Percentiles rank a stretch among this genome's conserved stretches.
These are phyloP conservation scores for Numenius arquata DNA, from an alignment of 2,113 vertebrate species.

Conservation along the genomic window DNA sequence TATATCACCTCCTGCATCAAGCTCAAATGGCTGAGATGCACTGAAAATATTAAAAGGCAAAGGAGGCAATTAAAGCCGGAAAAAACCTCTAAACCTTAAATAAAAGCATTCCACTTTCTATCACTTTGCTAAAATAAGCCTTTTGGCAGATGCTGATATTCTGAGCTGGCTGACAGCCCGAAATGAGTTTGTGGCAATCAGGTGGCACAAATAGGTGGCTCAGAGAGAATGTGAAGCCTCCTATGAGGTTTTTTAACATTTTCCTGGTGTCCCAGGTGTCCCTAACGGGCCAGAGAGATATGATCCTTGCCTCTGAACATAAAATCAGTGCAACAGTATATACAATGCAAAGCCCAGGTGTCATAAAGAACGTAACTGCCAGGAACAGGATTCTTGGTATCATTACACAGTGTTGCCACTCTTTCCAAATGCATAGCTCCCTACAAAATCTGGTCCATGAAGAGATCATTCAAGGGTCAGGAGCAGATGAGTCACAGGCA, in stretches of 20 bases:
- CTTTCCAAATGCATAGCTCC: neutral
- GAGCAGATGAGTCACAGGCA: neutral
- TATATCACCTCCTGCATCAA: neutral
- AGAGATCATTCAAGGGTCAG: neutral
- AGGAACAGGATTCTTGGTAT: neutral
- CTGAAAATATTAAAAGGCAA: neutral
- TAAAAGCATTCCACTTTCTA: neutral
- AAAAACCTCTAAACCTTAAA: neutral
- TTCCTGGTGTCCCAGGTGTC: neutral
- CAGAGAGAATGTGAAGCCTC: neutral
- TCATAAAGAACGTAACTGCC: neutral
- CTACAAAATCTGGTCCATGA: neutral
- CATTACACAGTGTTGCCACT: accelerated
- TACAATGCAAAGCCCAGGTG: neutral
- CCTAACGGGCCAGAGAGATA: neutral
- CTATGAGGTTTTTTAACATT: neutral
- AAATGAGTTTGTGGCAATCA: conserved; percentile 1
- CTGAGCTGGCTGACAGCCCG: conserved; percentile 4
- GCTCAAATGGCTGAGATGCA: neutral
- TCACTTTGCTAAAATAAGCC: conserved; percentile 13
- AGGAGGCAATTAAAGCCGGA: neutral
- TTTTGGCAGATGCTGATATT: conserved; percentile 21
- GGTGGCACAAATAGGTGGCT: neutral
- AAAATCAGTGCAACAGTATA: neutral
- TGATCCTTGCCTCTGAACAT: accelerated